These are phyloP conservation scores for Platysternon megacephalum DNA, from an alignment of 2,113 vertebrate species.

Conservation along the genomic window DNA sequence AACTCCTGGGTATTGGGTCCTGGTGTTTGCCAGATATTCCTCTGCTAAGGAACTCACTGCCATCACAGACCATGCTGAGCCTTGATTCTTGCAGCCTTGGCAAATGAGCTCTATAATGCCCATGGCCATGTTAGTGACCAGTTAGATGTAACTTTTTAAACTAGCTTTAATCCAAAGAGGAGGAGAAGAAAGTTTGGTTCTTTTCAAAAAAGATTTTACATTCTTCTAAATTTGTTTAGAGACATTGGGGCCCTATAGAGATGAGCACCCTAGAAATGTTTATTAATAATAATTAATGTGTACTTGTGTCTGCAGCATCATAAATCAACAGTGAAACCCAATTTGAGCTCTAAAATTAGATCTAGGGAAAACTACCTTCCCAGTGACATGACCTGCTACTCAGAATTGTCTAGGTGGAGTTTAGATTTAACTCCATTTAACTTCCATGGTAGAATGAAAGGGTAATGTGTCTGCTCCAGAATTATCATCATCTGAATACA, in stretches of 20 bases:
- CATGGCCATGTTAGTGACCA: background rate
- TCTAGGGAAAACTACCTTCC: background rate
- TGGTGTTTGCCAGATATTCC: background rate
- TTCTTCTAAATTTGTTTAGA: no score
- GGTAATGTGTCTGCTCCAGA: background rate
- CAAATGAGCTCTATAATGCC: conserved; percentile 11
- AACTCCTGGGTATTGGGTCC: background rate
- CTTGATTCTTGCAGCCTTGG: conserved; percentile 25
- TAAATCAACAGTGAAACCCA: background rate
- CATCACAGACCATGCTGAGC: background rate
- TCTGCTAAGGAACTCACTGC: background rate
- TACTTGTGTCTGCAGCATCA: background rate
- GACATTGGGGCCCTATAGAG: no score
- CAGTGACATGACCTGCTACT: background rate
- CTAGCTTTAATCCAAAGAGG: background rate
- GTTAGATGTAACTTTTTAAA: background rate
- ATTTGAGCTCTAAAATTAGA: background rate
- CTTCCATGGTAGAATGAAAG: background rate
- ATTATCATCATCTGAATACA: background rate
- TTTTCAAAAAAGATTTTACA: background rate
- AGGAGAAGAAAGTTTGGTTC: conserved; percentile 7
- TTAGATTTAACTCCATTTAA: background rate
- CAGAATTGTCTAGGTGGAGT: background rate
- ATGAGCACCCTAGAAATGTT: no score
- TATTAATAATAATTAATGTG: background rate